Conservation (phyloP, 2,888 invertebrate genomes). For the Drosophila setosimentum region DNA sequence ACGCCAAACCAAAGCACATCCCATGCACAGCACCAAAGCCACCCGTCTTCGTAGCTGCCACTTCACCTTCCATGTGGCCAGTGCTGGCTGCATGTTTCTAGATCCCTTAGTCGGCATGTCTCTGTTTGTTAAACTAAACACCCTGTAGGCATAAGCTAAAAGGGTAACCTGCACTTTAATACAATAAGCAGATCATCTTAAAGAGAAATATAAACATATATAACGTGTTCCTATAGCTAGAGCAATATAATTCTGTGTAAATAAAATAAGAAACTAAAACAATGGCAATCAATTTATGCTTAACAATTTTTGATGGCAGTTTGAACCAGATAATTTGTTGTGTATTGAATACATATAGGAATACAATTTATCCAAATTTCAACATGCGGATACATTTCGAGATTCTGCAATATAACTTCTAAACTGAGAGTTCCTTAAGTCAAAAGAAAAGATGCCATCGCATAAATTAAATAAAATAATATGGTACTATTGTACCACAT, state of each 20-base stretch:
- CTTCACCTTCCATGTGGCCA: slow-evolving; percentile 23
- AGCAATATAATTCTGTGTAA: neutral
- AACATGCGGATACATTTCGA: neutral
- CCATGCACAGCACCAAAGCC: neutral
- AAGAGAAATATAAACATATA: neutral
- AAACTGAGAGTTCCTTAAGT: neutral
- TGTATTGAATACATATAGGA: too few relatives aligned
- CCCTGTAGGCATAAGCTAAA: slow-evolving; percentile 27
- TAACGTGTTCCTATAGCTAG: too few relatives aligned
- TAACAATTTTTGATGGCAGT: too few relatives aligned
- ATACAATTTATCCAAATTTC: neutral
- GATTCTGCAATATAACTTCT: neutral
- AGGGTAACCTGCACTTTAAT: slow-evolving; percentile 8
- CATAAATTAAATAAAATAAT: neutral
- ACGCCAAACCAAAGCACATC: slow-evolving; percentile 1
- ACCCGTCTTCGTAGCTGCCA: neutral
- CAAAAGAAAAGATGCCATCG: neutral
- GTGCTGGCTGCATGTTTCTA: slow-evolving; percentile 42
- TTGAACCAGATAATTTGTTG: too few relatives aligned
- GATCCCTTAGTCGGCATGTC: slow-evolving; percentile 49
- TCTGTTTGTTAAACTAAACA: slow-evolving; percentile 50
- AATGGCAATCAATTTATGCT: neutral
- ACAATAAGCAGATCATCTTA: neutral
- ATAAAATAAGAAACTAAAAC: neutral
- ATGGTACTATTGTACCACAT: neutral